Base-by-base conservation (phyloP, 2,888 invertebrate species). In the Pecten maximus region DNA sequence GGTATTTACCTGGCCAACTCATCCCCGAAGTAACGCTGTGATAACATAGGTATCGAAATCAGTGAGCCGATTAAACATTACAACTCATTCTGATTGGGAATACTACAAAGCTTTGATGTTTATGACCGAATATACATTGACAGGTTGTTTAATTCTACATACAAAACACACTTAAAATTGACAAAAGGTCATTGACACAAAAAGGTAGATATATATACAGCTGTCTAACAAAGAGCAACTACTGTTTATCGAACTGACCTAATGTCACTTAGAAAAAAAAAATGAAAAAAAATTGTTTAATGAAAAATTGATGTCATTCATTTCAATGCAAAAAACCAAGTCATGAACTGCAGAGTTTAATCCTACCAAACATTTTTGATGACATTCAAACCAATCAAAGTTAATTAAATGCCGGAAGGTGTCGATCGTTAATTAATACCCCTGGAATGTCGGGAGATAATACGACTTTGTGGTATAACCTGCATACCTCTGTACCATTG, bases 81-180 rank as follows among this genome's bases (percentile, higher is more conserved):
- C 74, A 74, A 74, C 74, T 74, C 74, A 0, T 74, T 12, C 74
- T 15, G 28, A 74, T 74, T 74, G 74, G 28, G 28, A 74, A 12
- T 35, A 74, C 74, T 74, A 74, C 74, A 74, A 74, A 74, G 74
- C 74, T 74, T 74, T 74, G 74, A 74, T 74, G 74, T 74, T 74
- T 74, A 74, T 28, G 74, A 35, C 16, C 74, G 35, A 28, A 74
- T 28, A 28, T 28, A 74, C 74, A 74, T 74, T 6, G 74, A 74
- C 74, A 74, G 74, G 74, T 74, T 35, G 10, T 74, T 74, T 74
- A 74, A 74, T 28, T 74, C 74, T n/a, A 35, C 6, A 35, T 74
- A 74, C 6, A 35, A 74, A 74, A 74, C 74, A 74, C 28, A 44
- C 15, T 3, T 12, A 74, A 28, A 35, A 28, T 6, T 74, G 28